Evolutionary conservation across 2,113 vertebrate species (phyloP).

Genomic region (Cranoglanis bouderius): DNA sequence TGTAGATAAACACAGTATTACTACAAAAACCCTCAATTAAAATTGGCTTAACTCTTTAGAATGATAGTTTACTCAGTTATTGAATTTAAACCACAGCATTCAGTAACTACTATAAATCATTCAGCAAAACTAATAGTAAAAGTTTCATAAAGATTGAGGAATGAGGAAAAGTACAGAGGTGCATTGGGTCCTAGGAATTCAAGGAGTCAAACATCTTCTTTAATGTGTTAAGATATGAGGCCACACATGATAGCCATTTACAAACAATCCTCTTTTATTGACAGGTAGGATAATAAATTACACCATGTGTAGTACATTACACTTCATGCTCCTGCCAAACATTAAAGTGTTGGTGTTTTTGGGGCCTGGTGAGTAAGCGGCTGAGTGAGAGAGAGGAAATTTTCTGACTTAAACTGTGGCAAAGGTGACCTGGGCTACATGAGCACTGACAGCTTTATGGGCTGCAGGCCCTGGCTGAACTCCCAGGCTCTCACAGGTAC

Average conservation of each 20-base stretch:
- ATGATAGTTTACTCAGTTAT: neutral
- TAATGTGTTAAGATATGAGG: neutral
- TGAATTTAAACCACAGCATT: neutral
- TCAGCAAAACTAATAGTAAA: neutral
- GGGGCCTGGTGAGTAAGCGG: slow-evolving; percentile 33
- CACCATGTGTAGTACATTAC: neutral
- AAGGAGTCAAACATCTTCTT: neutral
- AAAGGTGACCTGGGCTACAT: slow-evolving; percentile 62
- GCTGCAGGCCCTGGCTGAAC: slow-evolving; percentile 50
- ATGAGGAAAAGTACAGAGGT: neutral
- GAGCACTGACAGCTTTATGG: slow-evolving; percentile 64
- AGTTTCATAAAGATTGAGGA: neutral
- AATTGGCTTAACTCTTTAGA: neutral
- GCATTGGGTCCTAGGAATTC: neutral
- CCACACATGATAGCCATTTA: neutral
- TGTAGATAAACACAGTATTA: neutral
- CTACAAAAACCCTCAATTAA: neutral
- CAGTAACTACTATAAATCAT: neutral
- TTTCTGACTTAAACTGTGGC: slow-evolving; percentile 59
- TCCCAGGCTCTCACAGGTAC: slow-evolving; percentile 59
- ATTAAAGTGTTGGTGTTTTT: slow-evolving; percentile 22
- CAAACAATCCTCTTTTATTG: neutral
- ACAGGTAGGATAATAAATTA: slow-evolving; percentile 9
- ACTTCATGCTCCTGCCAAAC: slow-evolving; percentile 20
- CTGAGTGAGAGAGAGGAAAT: slow-evolving; percentile 52